Conservation (phyloP, 2,888 invertebrate species). For the Brachypterus glaber region DNA sequence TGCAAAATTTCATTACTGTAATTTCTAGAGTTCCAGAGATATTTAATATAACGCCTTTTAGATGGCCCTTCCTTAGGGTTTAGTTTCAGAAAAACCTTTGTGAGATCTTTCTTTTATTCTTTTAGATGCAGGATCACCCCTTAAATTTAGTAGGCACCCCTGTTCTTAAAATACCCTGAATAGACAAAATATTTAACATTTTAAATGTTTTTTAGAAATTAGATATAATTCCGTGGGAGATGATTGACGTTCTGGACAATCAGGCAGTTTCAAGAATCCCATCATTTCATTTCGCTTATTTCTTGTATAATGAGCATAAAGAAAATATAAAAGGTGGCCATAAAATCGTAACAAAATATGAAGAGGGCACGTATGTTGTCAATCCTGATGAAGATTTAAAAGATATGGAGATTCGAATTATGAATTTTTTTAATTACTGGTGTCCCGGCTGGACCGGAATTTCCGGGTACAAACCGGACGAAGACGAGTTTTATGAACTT, state of each 20-base stretch:
- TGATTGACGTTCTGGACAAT: slow-evolving; percentile 52
- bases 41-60: no score
- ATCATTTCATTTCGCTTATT: slow-evolving; percentile 58
- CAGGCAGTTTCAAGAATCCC: slow-evolving; percentile 67
- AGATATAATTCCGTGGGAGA: slow-evolving; percentile 75
- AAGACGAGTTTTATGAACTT: slow-evolving; percentile 44
- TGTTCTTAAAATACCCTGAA: background rate
- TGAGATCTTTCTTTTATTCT: no score
- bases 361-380: slow-evolving; percentile 51
- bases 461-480: slow-evolving; percentile 43
- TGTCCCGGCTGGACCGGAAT: slow-evolving; percentile 41
- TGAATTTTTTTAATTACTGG: slow-evolving; percentile 44
- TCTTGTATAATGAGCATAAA: slow-evolving; percentile 53
- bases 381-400: slow-evolving; percentile 54
- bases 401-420: slow-evolving; percentile 42
- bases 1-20: no score
- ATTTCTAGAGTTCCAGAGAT: no score
- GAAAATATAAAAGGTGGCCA: slow-evolving; percentile 47
- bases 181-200: slow-evolving; percentile 15
- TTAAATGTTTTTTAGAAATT: slow-evolving; percentile 54
- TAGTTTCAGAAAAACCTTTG: no score
- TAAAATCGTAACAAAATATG: slow-evolving; percentile 42
- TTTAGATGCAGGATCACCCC: no score
- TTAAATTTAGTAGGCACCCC: no score
- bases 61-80: no score